These are phyloP conservation scores for Nephrotoma guestfalica DNA, from an alignment of 2,888 invertebrate genomes.

Conservation along the genomic window DNA sequence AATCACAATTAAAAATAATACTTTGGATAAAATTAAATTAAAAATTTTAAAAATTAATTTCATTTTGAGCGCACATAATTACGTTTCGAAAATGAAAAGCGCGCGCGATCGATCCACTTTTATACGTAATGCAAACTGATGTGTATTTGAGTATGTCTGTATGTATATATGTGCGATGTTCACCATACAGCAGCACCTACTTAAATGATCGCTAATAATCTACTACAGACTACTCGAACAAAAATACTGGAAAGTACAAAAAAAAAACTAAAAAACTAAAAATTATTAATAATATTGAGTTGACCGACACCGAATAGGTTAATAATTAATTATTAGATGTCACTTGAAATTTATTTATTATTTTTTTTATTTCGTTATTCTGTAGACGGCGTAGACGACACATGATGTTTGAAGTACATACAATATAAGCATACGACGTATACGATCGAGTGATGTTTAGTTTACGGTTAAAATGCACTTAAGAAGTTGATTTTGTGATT, in stretches of 20 bases:
- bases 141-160: too few species aligned
- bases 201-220: neutral
- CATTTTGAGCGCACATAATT: neutral
- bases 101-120: neutral
- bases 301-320: constrained; percentile 2
- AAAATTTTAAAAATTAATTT: neutral
- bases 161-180: too few species aligned
- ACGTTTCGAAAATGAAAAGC: too few species aligned
- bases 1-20: neutral
- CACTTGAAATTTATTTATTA: neutral
- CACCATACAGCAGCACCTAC: neutral
- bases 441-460: neutral
- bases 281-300: neutral
- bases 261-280: neutral
- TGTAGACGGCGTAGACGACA: neutral
- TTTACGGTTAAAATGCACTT: too few species aligned
- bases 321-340: neutral
- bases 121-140: too few species aligned
- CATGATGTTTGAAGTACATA: neutral
- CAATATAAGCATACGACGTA: neutral
- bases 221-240: neutral
- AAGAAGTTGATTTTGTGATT: too few species aligned
- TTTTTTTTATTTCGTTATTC: neutral
- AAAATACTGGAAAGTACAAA: neutral
- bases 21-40: neutral